phyloP scores from a whole-genome alignment of 2,888 invertebrate genomes.

The Cerceris ruficornis region DNA sequence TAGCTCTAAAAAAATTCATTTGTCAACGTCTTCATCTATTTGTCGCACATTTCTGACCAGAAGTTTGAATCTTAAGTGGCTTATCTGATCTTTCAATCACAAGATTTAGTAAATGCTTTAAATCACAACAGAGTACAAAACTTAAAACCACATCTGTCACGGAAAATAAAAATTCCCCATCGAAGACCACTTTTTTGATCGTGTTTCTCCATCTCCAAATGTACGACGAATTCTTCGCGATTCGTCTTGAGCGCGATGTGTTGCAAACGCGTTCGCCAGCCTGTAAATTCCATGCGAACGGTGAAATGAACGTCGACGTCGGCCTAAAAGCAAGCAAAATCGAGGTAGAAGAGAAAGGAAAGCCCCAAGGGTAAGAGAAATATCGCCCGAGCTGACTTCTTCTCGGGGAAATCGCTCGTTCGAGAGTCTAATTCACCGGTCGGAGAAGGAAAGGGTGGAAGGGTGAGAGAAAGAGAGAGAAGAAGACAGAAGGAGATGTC shows the following conservation, averaged over 20 bases:
- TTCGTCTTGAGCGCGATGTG: not conserved
- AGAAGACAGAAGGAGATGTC: not conserved
- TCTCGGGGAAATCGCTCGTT: not conserved
- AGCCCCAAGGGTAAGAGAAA: not conserved
- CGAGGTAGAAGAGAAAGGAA: not conserved
- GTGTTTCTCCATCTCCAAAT: too few relatives aligned
- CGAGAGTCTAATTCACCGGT: not conserved
- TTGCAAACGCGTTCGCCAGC: conserved; percentile 65
- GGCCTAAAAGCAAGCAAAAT: conserved; percentile 26
- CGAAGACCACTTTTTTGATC: too few relatives aligned
- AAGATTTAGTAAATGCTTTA: too few relatives aligned
- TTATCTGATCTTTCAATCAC: too few relatives aligned
- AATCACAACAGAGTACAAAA: too few relatives aligned
- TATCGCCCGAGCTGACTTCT: not conserved
- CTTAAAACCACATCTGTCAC: too few relatives aligned
- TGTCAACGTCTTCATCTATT: too few relatives aligned
- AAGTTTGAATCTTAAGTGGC: too few relatives aligned
- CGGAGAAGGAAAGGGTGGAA: not conserved
- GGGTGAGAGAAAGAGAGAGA: conserved; percentile 7
- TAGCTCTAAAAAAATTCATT: too few relatives aligned
- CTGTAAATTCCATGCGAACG: conserved; percentile 55
- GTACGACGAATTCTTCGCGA: too few relatives aligned
- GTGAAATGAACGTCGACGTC: conserved; percentile 20
- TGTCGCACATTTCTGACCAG: too few relatives aligned
- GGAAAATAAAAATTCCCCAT: too few relatives aligned